These are phyloP conservation scores for Chrysoperla carnea DNA, from an alignment of 1,140 invertebrate genomes.

Conservation along the genomic window DNA sequence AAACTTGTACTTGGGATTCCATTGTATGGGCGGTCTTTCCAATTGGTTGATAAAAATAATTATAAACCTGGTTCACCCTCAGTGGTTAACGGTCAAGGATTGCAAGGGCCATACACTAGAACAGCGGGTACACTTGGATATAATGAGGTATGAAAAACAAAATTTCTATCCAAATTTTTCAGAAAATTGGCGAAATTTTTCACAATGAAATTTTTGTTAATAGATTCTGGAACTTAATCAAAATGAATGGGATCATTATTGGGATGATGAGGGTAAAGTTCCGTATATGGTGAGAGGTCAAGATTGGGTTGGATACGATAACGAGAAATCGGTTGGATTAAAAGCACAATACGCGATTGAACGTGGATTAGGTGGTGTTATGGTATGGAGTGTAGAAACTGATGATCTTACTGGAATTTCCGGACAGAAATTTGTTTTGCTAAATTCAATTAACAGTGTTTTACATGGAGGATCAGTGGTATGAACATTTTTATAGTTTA, in stretches of 20 bases:
- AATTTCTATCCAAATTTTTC: no score
- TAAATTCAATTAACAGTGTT: slow-evolving; percentile 31
- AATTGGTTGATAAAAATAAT: slow-evolving; percentile 22
- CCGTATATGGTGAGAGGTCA: slow-evolving; percentile 13
- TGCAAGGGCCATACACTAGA: slow-evolving; percentile 32
- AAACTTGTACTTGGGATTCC: slow-evolving; percentile 45
- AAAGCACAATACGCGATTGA: slow-evolving; percentile 25
- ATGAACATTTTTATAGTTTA: slow-evolving; percentile 3
- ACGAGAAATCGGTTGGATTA: slow-evolving; percentile 11
- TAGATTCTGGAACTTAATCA: slow-evolving; percentile 12
- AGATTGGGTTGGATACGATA: slow-evolving; percentile 22
- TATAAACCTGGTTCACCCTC: slow-evolving; percentile 26
- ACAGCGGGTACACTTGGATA: slow-evolving; percentile 40
- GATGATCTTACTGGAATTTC: slow-evolving; percentile 49
- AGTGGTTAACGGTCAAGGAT: slow-evolving; percentile 20
- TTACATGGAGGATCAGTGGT: slow-evolving; percentile 12
- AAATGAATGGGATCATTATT: slow-evolving; percentile 24
- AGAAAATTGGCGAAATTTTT: no score
- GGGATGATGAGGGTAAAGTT: slow-evolving; percentile 12
- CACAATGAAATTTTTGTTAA: no score
- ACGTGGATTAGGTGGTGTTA: slow-evolving; percentile 37
- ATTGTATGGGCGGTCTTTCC: slow-evolving; percentile 41
- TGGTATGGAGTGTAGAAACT: slow-evolving; percentile 58
- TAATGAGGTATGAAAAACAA: slow-evolving; percentile 30
- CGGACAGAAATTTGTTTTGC: slow-evolving; percentile 35